These are phyloP conservation scores for Siphamia tubifer DNA, from an alignment of 2,113 vertebrate genomes.

Conservation along the genomic window DNA sequence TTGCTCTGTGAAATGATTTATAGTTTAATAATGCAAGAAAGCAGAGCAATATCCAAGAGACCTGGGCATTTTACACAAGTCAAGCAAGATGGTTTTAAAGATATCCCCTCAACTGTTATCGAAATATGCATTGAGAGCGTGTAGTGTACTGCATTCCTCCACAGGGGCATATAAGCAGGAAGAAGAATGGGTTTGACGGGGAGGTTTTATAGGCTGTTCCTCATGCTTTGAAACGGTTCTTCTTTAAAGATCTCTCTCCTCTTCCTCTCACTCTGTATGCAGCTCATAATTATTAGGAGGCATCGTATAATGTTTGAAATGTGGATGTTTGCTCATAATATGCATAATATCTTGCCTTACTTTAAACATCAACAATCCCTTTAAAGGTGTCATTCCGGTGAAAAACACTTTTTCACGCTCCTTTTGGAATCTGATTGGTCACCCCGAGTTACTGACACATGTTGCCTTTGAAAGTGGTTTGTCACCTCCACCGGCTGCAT, in stretches of 20 bases:
- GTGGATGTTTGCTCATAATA: constrained; percentile 32
- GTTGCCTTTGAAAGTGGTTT: too few species aligned
- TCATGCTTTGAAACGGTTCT: constrained; percentile 30
- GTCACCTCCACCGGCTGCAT: too few species aligned
- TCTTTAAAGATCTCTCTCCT: constrained; percentile 40
- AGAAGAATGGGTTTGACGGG: constrained; percentile 54
- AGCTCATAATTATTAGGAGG: constrained; percentile 52
- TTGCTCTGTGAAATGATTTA: constrained; percentile 66
- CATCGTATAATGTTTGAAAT: constrained; percentile 28
- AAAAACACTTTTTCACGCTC: too few species aligned
- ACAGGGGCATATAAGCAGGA: constrained; percentile 42
- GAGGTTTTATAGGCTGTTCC: constrained; percentile 47
- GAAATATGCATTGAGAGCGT: constrained; percentile 58
- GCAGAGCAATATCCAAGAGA: constrained; percentile 58
- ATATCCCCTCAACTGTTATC: constrained; percentile 56
- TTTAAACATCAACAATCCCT: constrained; percentile 15
- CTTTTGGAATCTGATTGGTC: too few species aligned
- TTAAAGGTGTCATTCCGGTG: too few species aligned
- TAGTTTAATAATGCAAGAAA: constrained; percentile 74
- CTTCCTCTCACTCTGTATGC: not conserved
- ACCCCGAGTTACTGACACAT: too few species aligned
- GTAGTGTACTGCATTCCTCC: constrained; percentile 34
- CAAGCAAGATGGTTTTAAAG: constrained; percentile 53
- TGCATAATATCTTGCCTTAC: not conserved
- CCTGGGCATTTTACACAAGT: constrained; percentile 58